Percentiles rank a stretch among this genome's conserved stretches.
These are phyloP conservation scores for Crocidura indochinensis DNA, from an alignment of 2,797 vertebrate genomes.

Conservation along the genomic window DNA sequence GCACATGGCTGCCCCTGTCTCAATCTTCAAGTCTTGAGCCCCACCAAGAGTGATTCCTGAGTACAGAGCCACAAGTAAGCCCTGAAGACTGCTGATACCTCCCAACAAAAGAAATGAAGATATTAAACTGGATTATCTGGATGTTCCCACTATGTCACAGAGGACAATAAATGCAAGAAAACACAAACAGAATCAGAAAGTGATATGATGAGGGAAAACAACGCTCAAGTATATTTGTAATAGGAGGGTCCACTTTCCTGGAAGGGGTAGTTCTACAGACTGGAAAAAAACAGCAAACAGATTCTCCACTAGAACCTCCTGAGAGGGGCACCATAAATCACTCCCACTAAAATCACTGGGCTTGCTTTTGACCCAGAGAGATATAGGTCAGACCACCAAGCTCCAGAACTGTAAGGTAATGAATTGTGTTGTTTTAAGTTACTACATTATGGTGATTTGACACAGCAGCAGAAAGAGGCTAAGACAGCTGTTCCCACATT, in stretches of 20 bases:
- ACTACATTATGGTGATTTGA: background rate
- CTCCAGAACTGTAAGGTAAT: conserved; percentile 20
- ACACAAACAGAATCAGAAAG: background rate
- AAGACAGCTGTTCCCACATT: background rate
- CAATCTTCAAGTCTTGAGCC: too few relatives aligned
- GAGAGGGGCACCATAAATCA: background rate
- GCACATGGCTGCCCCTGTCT: too few relatives aligned
- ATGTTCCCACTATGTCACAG: background rate
- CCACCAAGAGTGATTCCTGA: too few relatives aligned
- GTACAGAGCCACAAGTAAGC: too few relatives aligned
- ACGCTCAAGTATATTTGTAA: background rate
- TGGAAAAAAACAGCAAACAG: background rate
- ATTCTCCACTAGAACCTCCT: background rate
- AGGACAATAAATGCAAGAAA: background rate
- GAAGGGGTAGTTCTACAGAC: background rate
- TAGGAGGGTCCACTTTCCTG: background rate
- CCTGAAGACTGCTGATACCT: too few relatives aligned
- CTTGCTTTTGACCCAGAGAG: background rate
- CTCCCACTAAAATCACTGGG: background rate
- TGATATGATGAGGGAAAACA: background rate
- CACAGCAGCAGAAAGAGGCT: conserved; percentile 25
- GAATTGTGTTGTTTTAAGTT: conserved; percentile 32
- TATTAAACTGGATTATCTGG: background rate
- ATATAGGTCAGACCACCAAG: background rate
- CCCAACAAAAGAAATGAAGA: background rate